A percentile compares a stretch with the other conserved stretches of the same genome.
Evolutionary conservation across 2,797 vertebrate genomes (phyloP).

Genomic region (Lates japonicus): DNA sequence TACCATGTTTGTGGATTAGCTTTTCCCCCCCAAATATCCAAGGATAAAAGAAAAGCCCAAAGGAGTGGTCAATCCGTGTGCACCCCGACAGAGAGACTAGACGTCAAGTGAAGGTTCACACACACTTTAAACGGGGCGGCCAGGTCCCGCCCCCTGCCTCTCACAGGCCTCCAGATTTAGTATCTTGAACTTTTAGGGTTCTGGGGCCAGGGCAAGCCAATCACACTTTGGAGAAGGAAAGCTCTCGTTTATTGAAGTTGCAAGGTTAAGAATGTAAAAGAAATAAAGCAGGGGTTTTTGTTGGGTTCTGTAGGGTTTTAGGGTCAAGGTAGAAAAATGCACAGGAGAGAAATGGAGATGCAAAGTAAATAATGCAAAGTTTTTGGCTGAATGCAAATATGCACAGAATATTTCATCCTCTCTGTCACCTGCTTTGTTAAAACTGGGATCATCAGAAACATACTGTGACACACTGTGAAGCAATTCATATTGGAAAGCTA

Average conservation of each 20-base stretch:
- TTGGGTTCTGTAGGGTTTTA: neutral
- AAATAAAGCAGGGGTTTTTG: conserved; percentile 9
- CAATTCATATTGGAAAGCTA: neutral
- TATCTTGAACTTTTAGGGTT: conserved; percentile 90
- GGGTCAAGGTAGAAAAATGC: neutral
- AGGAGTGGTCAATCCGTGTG: conserved; percentile 88
- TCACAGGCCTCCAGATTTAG: conserved; percentile 87
- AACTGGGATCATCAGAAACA: neutral
- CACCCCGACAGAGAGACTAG: conserved; percentile 89
- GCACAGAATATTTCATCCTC: neutral
- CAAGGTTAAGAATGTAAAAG: conserved; percentile 29
- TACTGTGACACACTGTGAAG: neutral
- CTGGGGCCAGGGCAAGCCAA: conserved; percentile 78
- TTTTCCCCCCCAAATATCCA: conserved; percentile 85
- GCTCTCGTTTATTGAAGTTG: conserved; percentile 40
- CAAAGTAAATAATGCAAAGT: neutral
- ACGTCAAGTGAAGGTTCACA: conserved; percentile 84
- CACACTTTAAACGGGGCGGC: conserved; percentile 86
- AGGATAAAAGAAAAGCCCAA: conserved; percentile 81
- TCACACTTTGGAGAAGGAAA: conserved; percentile 76
- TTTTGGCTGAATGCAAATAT: neutral
- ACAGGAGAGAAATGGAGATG: neutral
- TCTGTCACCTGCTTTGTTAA: neutral
- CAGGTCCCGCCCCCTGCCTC: conserved; percentile 82
- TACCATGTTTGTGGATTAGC: conserved; percentile 88